Evolutionary conservation across 1,140 invertebrate genomes (phyloP).

Genomic region (Euschistus heros): DNA sequence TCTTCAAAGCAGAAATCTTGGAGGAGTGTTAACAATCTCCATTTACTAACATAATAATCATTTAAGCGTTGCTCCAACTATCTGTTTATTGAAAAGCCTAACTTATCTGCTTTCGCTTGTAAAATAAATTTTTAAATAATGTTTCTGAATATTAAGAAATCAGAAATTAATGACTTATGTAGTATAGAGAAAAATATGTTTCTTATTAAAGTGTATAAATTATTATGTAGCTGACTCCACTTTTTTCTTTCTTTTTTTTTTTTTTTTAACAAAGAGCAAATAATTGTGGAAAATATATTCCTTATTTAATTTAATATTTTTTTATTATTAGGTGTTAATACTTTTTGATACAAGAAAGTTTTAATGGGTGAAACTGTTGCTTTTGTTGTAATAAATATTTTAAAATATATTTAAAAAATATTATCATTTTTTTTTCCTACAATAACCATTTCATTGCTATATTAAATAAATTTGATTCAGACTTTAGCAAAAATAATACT

Average conservation of each 20-base stretch:
- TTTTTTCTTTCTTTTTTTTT: not conserved
- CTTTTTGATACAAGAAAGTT: constrained; percentile 12
- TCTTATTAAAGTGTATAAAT: constrained; percentile 17
- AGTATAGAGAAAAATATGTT: not conserved
- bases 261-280: constrained; percentile 1
- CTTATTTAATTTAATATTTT: not conserved
- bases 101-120: constrained; percentile 12
- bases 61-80: constrained; percentile 3
- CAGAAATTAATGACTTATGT: constrained; percentile 11
- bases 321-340: not conserved
- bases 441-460: too few relatives aligned
- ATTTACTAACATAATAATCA: constrained; percentile 6
- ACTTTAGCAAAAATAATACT: too few relatives aligned
- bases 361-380: constrained; percentile 5
- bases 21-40: constrained; percentile 4
- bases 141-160: constrained; percentile 1
- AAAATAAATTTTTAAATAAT: not conserved
- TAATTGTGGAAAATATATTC: constrained; percentile 10
- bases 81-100: not conserved
- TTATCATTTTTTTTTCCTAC: not conserved
- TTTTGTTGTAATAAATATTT: constrained; percentile 4
- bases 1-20: constrained; percentile 1
- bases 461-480: too few relatives aligned
- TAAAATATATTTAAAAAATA: constrained; percentile 13
- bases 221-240: not conserved